Conservation (phyloP, 1,140 invertebrate genomes). For the Ectropis grisescens region DNA sequence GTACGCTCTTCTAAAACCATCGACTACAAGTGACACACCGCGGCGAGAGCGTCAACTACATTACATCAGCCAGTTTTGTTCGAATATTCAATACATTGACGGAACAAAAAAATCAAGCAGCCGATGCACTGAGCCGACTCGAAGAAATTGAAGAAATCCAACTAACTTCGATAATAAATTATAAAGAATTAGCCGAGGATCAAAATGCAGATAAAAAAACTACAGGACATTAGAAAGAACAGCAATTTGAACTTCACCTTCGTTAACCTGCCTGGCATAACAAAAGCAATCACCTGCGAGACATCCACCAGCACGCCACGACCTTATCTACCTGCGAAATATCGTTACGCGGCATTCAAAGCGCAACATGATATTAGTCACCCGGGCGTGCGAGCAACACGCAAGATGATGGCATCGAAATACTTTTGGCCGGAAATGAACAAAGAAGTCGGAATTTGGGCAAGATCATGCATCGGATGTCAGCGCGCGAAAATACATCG, state of each 20-base stretch:
- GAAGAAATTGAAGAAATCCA: slow-evolving; percentile 2
- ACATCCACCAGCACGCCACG: slow-evolving; percentile 3
- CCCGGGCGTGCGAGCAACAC: slow-evolving; percentile 8
- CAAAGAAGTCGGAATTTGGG: slow-evolving; percentile 27
- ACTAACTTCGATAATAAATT: slow-evolving; percentile 6
- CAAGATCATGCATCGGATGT: slow-evolving; percentile 24
- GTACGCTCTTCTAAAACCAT: slow-evolving; percentile 7
- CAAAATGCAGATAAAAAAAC: slow-evolving; percentile 3
- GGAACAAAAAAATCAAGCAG: slow-evolving; percentile 6
- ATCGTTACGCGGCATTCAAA: slow-evolving; percentile 5
- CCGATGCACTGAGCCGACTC: slow-evolving; percentile 5
- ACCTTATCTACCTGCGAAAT: slow-evolving; percentile 10
- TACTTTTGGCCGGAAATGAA: slow-evolving; percentile 13
- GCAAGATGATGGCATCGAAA: slow-evolving; percentile 7
- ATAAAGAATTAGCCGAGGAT: slow-evolving; percentile 3
- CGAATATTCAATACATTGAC: slow-evolving; percentile 7
- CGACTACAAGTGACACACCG: slow-evolving; percentile 5
- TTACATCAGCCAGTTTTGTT: slow-evolving; percentile 14
- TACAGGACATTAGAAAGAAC: not conserved
- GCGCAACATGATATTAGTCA: slow-evolving; percentile 14
- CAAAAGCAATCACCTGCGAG: slow-evolving; percentile 4
- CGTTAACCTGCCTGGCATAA: not conserved
- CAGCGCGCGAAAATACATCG: slow-evolving; percentile 17
- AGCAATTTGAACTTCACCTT: slow-evolving; percentile 2
- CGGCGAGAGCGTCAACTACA: slow-evolving; percentile 8